Conservation (phyloP, 2,888 invertebrate species). For the Mellilla xanthometata region DNA sequence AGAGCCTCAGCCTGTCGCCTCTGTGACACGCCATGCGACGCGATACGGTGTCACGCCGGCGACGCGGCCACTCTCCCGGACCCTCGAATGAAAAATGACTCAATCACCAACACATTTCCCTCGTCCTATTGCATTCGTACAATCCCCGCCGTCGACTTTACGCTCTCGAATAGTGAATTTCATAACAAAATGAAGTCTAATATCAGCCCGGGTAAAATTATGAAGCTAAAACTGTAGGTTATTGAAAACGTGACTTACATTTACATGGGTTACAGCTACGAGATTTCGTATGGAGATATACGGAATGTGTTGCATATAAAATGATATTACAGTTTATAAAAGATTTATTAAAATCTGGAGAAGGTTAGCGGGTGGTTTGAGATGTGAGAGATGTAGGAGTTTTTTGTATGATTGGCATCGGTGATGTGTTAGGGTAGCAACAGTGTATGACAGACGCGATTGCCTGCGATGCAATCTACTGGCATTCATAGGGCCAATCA, state of each 20-base stretch:
- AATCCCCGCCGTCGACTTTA: slow-evolving; percentile 23
- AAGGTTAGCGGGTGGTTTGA: slow-evolving; percentile 24
- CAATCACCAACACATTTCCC: slow-evolving; percentile 28
- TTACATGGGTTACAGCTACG: slow-evolving; percentile 71
- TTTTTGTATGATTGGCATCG: slow-evolving; percentile 19
- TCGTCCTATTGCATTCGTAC: slow-evolving; percentile 16
- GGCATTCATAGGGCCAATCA: slow-evolving; percentile 81
- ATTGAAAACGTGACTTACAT: slow-evolving; percentile 83
- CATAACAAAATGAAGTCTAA: slow-evolving; percentile 78
- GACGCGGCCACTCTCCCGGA: slow-evolving; percentile 12
- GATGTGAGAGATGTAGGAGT: slow-evolving; percentile 28
- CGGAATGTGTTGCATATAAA: slow-evolving; percentile 40
- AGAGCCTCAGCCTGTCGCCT: slow-evolving; percentile 14
- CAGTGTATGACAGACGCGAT: slow-evolving; percentile 35
- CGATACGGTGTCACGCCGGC: slow-evolving; percentile 20
- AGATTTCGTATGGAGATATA: slow-evolving; percentile 58
- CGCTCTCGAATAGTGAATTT: slow-evolving; percentile 52
- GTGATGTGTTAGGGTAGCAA: slow-evolving; percentile 30
- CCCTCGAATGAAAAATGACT: slow-evolving; percentile 33
- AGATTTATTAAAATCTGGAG: slow-evolving; percentile 33
- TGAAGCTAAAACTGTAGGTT: slow-evolving; percentile 82
- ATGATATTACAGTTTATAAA: slow-evolving; percentile 35
- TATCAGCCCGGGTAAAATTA: slow-evolving; percentile 78
- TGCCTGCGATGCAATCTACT: slow-evolving; percentile 70
- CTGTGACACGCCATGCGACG: slow-evolving; percentile 17